Conservation (phyloP, 2,797 vertebrate genomes). For the Malacoctenus gilli region DNA sequence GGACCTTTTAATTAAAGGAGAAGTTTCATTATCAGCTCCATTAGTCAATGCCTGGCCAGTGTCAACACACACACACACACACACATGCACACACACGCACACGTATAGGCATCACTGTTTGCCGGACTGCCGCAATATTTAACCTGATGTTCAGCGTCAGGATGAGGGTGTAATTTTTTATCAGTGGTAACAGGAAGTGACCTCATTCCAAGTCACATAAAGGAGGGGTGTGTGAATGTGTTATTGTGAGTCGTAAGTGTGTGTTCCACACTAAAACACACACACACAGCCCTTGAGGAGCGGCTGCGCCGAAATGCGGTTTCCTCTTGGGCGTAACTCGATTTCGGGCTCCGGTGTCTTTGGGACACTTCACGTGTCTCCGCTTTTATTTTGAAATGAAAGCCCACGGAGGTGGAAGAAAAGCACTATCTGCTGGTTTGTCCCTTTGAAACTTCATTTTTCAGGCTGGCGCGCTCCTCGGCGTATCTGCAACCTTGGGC, state of each 20-base stretch:
- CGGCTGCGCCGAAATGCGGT: too few species aligned
- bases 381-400: too few species aligned
- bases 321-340: too few species aligned
- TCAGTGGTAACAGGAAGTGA: slow-evolving; percentile 53
- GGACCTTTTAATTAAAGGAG: slow-evolving; percentile 77
- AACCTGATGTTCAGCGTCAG: slow-evolving; percentile 61
- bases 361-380: too few species aligned
- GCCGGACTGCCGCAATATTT: slow-evolving; percentile 60
- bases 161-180: slow-evolving; percentile 63
- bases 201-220: slow-evolving; percentile 46
- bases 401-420: too few species aligned
- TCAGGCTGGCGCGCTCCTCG: too few species aligned
- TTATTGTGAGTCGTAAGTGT: slow-evolving; percentile 35
- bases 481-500: slow-evolving; percentile 3
- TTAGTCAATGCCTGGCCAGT: slow-evolving; percentile 66
- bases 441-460: too few species aligned
- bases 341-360: too few species aligned
- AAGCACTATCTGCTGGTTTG: too few species aligned
- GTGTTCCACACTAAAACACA: slow-evolving; percentile 33
- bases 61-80: slow-evolving; percentile 45
- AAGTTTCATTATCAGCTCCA: slow-evolving; percentile 76
- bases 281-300: too few species aligned
- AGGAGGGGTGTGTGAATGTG: slow-evolving; percentile 24
- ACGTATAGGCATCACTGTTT: slow-evolving; percentile 17
- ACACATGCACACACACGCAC: slow-evolving; percentile 6